Evolutionary conservation across 64 coral and sea anemone species (phyloP).

Genomic region (Porites lutea): DNA sequence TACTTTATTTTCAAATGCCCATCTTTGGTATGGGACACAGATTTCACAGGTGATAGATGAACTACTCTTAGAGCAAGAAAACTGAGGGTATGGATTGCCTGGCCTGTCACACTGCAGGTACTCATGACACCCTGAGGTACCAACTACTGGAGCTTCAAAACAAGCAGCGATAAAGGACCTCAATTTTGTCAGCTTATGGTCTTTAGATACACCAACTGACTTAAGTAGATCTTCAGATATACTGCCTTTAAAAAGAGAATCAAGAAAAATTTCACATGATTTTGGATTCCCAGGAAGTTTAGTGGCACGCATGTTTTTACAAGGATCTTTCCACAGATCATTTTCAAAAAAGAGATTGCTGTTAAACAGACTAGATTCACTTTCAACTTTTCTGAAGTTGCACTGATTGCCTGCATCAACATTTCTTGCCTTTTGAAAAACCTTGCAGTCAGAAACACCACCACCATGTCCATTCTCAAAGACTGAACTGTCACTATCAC

Average conservation of each 20-base stretch:
- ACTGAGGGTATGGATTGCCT: background rate
- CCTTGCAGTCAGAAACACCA: no score
- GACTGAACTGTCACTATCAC: no score
- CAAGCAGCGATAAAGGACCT: slow-evolving; percentile 5
- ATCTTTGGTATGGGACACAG: background rate
- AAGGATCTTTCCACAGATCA: slow-evolving; percentile 2
- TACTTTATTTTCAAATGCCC: background rate
- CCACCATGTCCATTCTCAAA: no score
- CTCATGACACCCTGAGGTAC: background rate
- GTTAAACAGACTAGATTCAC: slow-evolving; percentile 16
- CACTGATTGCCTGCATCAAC: slow-evolving; percentile 6
- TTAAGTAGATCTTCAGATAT: background rate
- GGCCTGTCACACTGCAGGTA: slow-evolving; percentile 10
- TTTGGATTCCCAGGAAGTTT: background rate
- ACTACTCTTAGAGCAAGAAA: background rate
- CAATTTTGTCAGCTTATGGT: background rate
- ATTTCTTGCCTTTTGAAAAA: no score
- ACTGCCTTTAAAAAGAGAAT: slow-evolving; percentile 11
- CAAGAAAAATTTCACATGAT: background rate
- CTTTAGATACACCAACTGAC: slow-evolving; percentile 1
- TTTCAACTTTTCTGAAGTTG: slow-evolving; percentile 1
- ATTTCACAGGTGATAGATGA: background rate
- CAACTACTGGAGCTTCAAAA: slow-evolving; percentile 6
- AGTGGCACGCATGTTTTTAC: slow-evolving; percentile 7
- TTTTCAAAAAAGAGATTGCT: slow-evolving; percentile 7